Base-by-base conservation (phyloP, 1,140 invertebrate species). In the Solen grandis region DNA sequence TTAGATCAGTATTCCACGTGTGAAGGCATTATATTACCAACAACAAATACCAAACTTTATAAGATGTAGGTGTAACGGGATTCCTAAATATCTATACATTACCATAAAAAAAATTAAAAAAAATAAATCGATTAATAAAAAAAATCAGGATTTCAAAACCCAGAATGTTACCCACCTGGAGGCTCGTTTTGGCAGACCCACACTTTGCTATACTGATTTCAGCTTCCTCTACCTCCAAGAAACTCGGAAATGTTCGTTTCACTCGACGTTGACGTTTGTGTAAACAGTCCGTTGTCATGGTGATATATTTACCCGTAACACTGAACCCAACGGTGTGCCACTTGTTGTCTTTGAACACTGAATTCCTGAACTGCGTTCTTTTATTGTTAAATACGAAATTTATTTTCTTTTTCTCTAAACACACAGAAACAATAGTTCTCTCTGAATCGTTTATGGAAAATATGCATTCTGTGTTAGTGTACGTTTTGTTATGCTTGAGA, bases 291-390 rank as follows among this genome's bases (percentile, higher is more conserved):
- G 83, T 85, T 66, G 87, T 87, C 81, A 91, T 85, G 22, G 82
- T 77, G 19, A 89, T 81, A 31, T 76, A 62, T 57, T 82, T 84
- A 16, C 77, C 86, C 14, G 85, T 75, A 25, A 91, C 81, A 85
- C 87, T 90, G 66, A 91, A 82, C 50, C 88, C 87, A 2, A 89
- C 38, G n/a, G 87, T 88, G 77, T 91, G 90, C 90, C 90, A 91
- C 46, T 81, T 74, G 25, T 84, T 82, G 57, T 87, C 85, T 52
- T 78, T 82, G 36, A 88, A 62, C 31, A 77, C 81, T 29, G 60
- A 50, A 22, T 84, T 86, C 68, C 85, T 84, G 66, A 89, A 90
- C 59, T 79, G 85, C 27, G 84, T 76, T 29, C 69, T 84, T 68
- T 85, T 84, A 50, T 83, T 84, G 29, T 87, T 85, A 69, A 86